phyloP scores from a whole-genome alignment of 2,113 vertebrate genomes.

The Albula goreensis region DNA sequence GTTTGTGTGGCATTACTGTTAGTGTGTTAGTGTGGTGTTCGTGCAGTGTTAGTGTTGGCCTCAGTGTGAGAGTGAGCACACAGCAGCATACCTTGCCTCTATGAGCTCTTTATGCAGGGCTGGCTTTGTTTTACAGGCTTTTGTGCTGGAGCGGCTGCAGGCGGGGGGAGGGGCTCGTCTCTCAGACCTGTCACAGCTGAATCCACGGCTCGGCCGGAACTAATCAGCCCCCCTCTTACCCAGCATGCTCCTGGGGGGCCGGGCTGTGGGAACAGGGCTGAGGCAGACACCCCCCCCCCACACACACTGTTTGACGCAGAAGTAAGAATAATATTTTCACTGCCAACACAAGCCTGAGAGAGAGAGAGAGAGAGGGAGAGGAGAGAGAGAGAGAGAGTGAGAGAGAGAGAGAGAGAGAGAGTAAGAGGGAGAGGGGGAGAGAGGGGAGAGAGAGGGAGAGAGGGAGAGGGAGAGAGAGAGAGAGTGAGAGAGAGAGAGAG shows the following conservation, averaged over 20 bases:
- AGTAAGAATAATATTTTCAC: constrained; percentile 82
- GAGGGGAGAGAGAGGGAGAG: too few relatives aligned
- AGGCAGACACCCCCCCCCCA: constrained; percentile 15
- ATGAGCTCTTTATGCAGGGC: constrained; percentile 53
- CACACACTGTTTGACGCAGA: constrained; percentile 67
- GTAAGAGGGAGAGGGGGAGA: too few relatives aligned
- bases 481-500: too few relatives aligned
- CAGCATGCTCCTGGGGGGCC: constrained; percentile 69
- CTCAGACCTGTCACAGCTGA: constrained; percentile 78
- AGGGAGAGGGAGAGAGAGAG: too few relatives aligned
- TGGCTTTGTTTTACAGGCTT: constrained; percentile 30
- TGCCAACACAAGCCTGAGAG: constrained; percentile 69
- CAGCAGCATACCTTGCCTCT: constrained; percentile 24
- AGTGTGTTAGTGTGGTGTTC: constrained; percentile 16
- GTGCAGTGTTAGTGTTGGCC: constrained; percentile 42
- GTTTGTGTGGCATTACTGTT: neutral
- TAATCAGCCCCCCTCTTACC: constrained; percentile 78
- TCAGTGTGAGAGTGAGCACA: constrained; percentile 50
- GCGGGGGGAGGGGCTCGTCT: constrained; percentile 62
- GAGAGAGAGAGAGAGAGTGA: too few relatives aligned
- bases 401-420: too few relatives aligned
- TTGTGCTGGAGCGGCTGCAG: constrained; percentile 17
- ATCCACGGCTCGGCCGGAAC: constrained; percentile 77
- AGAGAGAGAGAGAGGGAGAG: too few relatives aligned
- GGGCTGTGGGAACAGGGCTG: constrained; percentile 67